A percentile compares a stretch with the other conserved stretches of the same genome.
Evolutionary conservation across 2,888 invertebrate species (phyloP).

Genomic region (Melanophora roralis): DNA sequence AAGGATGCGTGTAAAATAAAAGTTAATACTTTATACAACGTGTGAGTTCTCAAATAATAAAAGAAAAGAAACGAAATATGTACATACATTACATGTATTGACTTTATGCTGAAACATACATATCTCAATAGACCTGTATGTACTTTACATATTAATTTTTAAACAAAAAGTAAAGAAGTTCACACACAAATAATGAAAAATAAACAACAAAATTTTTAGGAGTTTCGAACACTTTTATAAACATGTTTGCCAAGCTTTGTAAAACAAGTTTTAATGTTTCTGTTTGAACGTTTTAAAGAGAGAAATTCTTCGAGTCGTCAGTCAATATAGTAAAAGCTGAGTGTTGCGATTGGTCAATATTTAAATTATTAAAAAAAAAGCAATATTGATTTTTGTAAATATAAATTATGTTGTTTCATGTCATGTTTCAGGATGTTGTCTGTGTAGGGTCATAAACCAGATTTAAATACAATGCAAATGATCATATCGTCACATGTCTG

Average conservation of each 20-base stretch:
- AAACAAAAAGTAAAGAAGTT: slow-evolving; percentile 14
- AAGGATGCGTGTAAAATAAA: slow-evolving; percentile 26
- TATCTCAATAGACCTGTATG: neutral
- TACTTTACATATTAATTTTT: too few relatives aligned
- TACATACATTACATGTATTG: slow-evolving; percentile 15
- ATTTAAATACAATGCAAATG: neutral
- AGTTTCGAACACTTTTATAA: too few relatives aligned
- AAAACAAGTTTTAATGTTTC: slow-evolving; percentile 17
- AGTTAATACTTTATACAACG: slow-evolving; percentile 37
- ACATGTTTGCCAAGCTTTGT: too few relatives aligned
- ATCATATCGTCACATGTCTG: too few relatives aligned
- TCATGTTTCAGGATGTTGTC: slow-evolving; percentile 10
- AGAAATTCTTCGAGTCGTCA: slow-evolving; percentile 23
- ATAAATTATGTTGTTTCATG: slow-evolving; percentile 12
- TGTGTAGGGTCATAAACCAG: slow-evolving; percentile 16
- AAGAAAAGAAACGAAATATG: neutral
- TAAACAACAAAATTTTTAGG: slow-evolving; percentile 24
- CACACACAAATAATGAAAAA: slow-evolving; percentile 17
- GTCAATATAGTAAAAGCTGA: slow-evolving; percentile 20
- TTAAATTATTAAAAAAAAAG: slow-evolving; percentile 36
- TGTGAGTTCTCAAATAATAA: slow-evolving; percentile 49
- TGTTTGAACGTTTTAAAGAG: slow-evolving; percentile 11
- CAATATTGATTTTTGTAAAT: slow-evolving; percentile 22
- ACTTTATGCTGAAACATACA: too few relatives aligned
- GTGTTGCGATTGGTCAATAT: slow-evolving; percentile 39